Base-by-base conservation (phyloP, 2,113 vertebrate genomes). In the Otocyon megalotis region DNA sequence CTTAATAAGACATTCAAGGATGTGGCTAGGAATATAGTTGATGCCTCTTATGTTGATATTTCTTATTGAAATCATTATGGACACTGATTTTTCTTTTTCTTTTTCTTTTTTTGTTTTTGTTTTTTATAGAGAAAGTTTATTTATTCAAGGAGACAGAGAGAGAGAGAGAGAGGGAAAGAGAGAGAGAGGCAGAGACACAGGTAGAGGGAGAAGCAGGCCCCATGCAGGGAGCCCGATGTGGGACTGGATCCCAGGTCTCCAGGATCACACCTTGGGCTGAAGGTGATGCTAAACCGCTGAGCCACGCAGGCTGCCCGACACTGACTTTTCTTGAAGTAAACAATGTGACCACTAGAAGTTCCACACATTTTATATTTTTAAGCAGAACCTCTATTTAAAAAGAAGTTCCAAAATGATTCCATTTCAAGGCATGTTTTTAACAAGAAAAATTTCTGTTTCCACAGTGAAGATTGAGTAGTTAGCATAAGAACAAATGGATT, bases 271-370 rank as follows among this genome's bases (percentile, higher is more conserved):
- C 43, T 7, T 43, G 43, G 43, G 43, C 43, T 43, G 43, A 43
- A 43, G 43, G 43, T 43, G 43, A 43, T 43, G 43, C 43, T 43
- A 43, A 7, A 43, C 43, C 43, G 43, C 43, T 43, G 43, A 43
- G 43, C 43, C 43, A 43, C 43, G 5, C 43, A 43, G 43, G 43
- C 43, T 43, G 43, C 43, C 43, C 7, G 20, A 79, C 71, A 65
- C 53, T 77, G 37, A 90, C 20, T 94, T 93, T 92, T 93, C 43
- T 88, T 77, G 76, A 96, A 72, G 76, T 32, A 94, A 94, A 67
- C 63, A 88, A 50, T 91, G 43, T 62, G 71, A 81, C 22, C 20
- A 53, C 15, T 82, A 87, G n/a, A 94, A 69, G 48, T 65, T 88
- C 24, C 26, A 72, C 35, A 93, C 30, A n/a, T 93, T 54, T 54